Percentiles rank a stretch among this genome's conserved stretches.
phyloP scores from a whole-genome alignment of 2,113 vertebrate species.

The Microtus ochrogaster region DNA sequence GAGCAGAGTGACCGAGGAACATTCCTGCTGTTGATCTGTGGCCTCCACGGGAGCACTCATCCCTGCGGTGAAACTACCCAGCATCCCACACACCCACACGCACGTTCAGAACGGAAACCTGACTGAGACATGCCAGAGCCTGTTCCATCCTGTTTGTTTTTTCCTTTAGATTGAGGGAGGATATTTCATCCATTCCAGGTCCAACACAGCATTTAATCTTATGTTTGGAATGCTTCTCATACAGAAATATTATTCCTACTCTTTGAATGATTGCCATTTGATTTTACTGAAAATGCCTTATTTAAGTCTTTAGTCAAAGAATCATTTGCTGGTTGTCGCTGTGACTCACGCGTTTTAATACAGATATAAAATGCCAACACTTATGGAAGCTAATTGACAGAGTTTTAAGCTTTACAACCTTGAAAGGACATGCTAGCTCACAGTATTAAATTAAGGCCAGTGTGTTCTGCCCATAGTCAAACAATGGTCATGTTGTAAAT shows the following conservation, averaged over 20 bases:
- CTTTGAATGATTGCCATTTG: not conserved
- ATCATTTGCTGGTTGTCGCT: not conserved
- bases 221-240: not conserved
- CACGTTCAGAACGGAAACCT: not conserved
- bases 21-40: not conserved
- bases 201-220: accelerated
- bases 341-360: not conserved
- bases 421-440: slow-evolving; percentile 20
- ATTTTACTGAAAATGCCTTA: not conserved
- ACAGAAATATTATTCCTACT: not conserved
- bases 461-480: slow-evolving; percentile 22
- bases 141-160: not conserved
- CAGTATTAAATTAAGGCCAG: slow-evolving; percentile 59
- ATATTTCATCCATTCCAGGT: not conserved
- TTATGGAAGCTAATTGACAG: slow-evolving; percentile 48
- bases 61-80: not conserved
- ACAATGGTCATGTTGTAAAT: slow-evolving; percentile 53
- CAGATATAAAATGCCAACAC: not conserved
- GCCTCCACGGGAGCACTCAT: not conserved
- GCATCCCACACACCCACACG: not conserved
- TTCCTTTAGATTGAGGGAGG: not conserved
- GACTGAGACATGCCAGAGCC: not conserved
- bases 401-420: slow-evolving; percentile 57
- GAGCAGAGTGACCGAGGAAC: not conserved
- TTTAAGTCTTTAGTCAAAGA: not conserved